Evolutionary conservation across 2,888 invertebrate genomes (phyloP).

Genomic region (Glaucopsyche alexis): DNA sequence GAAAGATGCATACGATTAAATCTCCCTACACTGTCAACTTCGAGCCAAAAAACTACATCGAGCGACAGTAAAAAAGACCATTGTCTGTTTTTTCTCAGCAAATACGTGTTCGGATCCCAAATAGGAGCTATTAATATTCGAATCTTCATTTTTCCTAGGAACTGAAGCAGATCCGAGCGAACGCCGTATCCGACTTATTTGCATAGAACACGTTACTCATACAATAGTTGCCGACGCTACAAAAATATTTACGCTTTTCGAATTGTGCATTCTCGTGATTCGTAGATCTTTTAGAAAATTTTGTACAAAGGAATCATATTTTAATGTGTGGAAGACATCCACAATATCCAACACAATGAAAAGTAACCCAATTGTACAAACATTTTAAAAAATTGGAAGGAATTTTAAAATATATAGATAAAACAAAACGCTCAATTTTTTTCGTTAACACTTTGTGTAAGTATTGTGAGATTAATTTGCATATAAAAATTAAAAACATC

Average conservation of each 20-base stretch:
- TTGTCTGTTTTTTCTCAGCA: conserved; percentile 37
- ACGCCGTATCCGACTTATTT: conserved; percentile 41
- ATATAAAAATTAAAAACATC: background rate
- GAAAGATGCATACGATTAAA: conserved; percentile 11
- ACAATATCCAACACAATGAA: background rate
- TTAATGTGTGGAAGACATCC: background rate
- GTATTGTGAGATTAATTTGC: background rate
- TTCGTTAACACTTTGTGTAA: background rate
- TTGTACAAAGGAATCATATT: conserved; percentile 10
- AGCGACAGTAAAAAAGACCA: conserved; percentile 24
- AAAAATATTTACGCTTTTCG: conserved; percentile 21
- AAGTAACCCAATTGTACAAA: background rate
- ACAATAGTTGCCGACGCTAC: conserved; percentile 30
- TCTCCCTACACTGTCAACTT: conserved; percentile 5
- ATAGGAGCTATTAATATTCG: conserved; percentile 41
- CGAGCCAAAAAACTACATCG: conserved; percentile 1
- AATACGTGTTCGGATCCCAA: conserved; percentile 41
- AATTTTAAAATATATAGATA: background rate
- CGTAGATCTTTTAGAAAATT: background rate
- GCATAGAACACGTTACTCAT: conserved; percentile 36
- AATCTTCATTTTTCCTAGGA: conserved; percentile 42
- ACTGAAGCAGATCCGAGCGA: conserved; percentile 40
- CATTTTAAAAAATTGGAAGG: too few relatives aligned
- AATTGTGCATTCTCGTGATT: conserved; percentile 18
- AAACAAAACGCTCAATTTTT: background rate